phyloP scores from a whole-genome alignment of 2,113 vertebrate genomes.

The Vireo altiloquus region DNA sequence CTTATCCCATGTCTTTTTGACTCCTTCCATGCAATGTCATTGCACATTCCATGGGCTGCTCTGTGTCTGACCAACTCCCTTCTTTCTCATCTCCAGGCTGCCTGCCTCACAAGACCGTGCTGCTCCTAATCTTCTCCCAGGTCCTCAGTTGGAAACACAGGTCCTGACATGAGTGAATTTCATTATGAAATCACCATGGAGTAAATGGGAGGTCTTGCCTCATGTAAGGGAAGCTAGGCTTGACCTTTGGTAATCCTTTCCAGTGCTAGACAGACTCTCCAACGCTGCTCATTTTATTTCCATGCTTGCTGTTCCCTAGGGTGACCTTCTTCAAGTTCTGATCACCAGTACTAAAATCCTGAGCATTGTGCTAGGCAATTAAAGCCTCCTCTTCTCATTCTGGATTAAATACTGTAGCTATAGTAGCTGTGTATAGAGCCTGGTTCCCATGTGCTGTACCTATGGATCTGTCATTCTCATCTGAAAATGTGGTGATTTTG shows the following conservation, averaged over 20 bases:
- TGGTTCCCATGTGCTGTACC: background rate
- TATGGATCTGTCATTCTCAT: background rate
- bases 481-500: background rate
- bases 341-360: background rate
- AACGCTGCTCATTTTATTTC: background rate
- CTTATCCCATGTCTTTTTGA: background rate
- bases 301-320: background rate
- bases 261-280: background rate
- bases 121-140: background rate
- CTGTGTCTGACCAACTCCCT: background rate
- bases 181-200: background rate
- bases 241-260: background rate
- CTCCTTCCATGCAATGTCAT: background rate
- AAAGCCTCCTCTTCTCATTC: background rate
- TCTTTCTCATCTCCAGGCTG: background rate
- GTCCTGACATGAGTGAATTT: background rate
- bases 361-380: background rate
- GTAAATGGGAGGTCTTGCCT: background rate
- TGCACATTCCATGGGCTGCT: rapidly evolving
- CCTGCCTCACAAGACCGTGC: rapidly evolving
- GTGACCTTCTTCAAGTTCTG: background rate
- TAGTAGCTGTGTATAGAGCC: background rate
- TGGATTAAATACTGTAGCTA: background rate
- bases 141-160: background rate
- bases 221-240: background rate